These are phyloP conservation scores for Tromatobia lineatoria DNA, from an alignment of 2,888 invertebrate genomes.

Conservation along the genomic window DNA sequence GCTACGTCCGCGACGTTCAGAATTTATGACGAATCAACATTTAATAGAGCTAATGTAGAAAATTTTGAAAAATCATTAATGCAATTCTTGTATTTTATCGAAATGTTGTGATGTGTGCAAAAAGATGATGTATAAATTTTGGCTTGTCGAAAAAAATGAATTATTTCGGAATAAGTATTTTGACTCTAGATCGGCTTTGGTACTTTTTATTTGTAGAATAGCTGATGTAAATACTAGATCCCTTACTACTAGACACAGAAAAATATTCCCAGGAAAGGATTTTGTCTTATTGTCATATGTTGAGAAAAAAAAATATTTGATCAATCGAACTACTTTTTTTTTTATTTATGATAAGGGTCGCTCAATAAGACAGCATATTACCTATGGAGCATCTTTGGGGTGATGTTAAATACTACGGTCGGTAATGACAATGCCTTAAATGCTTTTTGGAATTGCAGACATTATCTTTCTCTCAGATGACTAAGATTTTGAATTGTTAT, in stretches of 20 bases:
- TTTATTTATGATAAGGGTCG: background rate
- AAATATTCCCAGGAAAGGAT: background rate
- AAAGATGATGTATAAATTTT: slow-evolving; percentile 18
- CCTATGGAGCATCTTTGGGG: too few species aligned
- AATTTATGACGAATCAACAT: background rate
- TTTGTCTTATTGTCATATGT: background rate
- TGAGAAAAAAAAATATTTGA: too few species aligned
- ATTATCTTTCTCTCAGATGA: too few species aligned
- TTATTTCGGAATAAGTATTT: slow-evolving; percentile 24
- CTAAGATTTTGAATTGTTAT: too few species aligned
- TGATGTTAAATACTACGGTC: too few species aligned
- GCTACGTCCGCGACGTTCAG: background rate
- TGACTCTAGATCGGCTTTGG: background rate
- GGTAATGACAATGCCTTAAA: too few species aligned
- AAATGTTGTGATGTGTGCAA: slow-evolving; percentile 9
- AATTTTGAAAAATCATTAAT: slow-evolving; percentile 21
- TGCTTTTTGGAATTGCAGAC: too few species aligned
- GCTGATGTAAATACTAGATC: background rate
- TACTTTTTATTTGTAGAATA: background rate
- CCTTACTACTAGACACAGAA: background rate
- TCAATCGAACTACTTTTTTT: too few species aligned
- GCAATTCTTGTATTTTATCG: slow-evolving; percentile 20
- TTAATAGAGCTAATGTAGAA: slow-evolving; percentile 5
- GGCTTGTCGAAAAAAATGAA: slow-evolving; percentile 7
- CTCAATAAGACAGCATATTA: too few species aligned